Evolutionary conservation across 2,797 vertebrate genomes (phyloP), one percentile per base, ranked within the genome.

Genomic region (Tapera naevia): DNA sequence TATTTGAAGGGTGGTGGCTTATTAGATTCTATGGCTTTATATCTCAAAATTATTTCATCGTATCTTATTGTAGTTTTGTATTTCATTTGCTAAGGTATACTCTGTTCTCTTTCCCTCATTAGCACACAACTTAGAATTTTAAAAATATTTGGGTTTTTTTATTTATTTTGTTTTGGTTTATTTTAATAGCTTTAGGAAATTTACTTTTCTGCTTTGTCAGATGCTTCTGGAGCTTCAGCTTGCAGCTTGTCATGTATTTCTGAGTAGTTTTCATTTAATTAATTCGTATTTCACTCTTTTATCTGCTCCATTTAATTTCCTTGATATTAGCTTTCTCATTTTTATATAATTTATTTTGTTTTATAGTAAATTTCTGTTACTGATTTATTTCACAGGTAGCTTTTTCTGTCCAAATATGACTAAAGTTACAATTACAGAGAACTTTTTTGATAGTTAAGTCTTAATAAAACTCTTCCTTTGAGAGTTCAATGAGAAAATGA

Each of bases 21-120:
- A 93, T 91, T 86, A 73, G 48, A 90, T 86, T 89, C 54, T 91
- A 37, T 81, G 58, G 28, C 54, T 75, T 88, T 90, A 75, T 88
- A 58, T 72, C 65, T 94, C 76, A 88, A 58, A 56, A 69, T 93
- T 72, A 30, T 90, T 94, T 84, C 5, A 69, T 92, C 51, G 80
- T 83, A 14, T 0, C 66, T 85, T 91, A 71, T 69, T 75, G 9
- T 80, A 46, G 62, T 60, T 94, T 96, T 86, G 5, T 73, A 54
- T 95, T 93, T 89, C 66, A 37, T 24, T 89, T 69, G 17, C 46
- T 46, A 71, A 86, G 6, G 32, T 80, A 71, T 39, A 32, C 8
- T 57, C 23, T 67, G 7, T 65, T 94, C 48, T 80, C 8, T 58
- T 92, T 88, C 32, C 32, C 30, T 74, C 28, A 54, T 88, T 86